Percentiles rank a stretch among this genome's conserved stretches.
phyloP scores from a whole-genome alignment of 2,113 vertebrate species.

The Pardalotus punctatus region DNA sequence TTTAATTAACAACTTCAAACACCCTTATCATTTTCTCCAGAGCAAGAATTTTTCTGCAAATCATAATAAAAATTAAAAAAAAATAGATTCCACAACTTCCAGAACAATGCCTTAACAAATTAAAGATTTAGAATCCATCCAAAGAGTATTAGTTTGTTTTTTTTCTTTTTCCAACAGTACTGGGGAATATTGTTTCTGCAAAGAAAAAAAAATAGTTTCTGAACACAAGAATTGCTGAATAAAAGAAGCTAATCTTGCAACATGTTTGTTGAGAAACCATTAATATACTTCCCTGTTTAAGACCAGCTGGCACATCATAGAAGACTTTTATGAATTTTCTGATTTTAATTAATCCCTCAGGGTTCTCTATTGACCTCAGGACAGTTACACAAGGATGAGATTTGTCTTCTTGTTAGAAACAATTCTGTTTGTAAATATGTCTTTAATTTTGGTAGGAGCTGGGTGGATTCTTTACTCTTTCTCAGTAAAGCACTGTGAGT shows the following conservation, averaged over 20 bases:
- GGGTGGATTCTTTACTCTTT: constrained; percentile 15
- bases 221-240: constrained; percentile 31
- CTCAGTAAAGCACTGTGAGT: neutral
- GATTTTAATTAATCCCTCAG: constrained; percentile 53
- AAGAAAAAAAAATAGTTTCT: neutral
- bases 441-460: constrained; percentile 49
- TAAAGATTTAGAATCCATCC: neutral
- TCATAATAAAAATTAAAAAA: neutral
- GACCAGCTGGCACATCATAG: constrained; percentile 40
- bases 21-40: neutral
- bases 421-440: constrained; percentile 52
- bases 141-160: neutral
- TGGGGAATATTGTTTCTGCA: neutral
- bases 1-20: neutral
- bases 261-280: constrained; percentile 27
- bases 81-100: neutral
- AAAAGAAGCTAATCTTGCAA: constrained; percentile 45
- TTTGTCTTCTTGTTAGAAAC: constrained; percentile 44
- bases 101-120: neutral
- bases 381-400: constrained; percentile 45
- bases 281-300: constrained; percentile 32
- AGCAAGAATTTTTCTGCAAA: neutral
- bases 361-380: constrained; percentile 38
- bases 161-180: neutral
- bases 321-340: constrained; percentile 33